These are phyloP conservation scores for Myotis planiceps DNA, from an alignment of 2,797 vertebrate species.

Conservation along the genomic window DNA sequence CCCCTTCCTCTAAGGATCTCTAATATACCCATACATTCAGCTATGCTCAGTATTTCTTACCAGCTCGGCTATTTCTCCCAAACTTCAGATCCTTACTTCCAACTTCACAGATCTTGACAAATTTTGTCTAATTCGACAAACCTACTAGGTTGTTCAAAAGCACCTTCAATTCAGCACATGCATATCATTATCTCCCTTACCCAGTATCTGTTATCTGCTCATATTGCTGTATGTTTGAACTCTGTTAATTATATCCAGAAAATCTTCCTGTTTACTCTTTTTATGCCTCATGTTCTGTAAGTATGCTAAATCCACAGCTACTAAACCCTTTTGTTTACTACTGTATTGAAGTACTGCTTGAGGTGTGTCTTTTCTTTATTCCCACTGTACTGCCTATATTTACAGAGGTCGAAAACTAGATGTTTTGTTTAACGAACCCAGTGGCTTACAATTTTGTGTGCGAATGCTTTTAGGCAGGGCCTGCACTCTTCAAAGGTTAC, in stretches of 20 bases:
- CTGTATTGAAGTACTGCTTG: neutral
- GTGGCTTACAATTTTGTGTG: neutral
- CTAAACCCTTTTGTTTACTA: neutral
- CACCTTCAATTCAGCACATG: neutral
- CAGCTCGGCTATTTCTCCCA: neutral
- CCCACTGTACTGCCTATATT: neutral
- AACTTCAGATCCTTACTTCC: slow-evolving; percentile 10
- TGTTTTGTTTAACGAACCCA: slow-evolving; percentile 12
- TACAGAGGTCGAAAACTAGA: slow-evolving; percentile 2
- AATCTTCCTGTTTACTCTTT: neutral
- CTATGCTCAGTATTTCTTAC: neutral
- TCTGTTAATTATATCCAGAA: neutral
- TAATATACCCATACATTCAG: neutral
- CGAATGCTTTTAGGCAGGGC: neutral
- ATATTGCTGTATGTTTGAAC: slow-evolving; percentile 1
- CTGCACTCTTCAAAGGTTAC: neutral
- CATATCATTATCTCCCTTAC: neutral
- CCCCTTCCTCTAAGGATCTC: neutral
- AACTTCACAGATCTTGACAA: neutral
- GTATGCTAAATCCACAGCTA: neutral
- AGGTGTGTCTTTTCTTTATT: slow-evolving; percentile 24
- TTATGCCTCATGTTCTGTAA: neutral
- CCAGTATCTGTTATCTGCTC: neutral
- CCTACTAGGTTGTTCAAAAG: slow-evolving; percentile 12
- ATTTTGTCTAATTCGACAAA: neutral